Evolutionary conservation across 1,140 invertebrate species (phyloP), one percentile per base, ranked within the genome.

Genomic region (Cataglyphis hispanica): DNA sequence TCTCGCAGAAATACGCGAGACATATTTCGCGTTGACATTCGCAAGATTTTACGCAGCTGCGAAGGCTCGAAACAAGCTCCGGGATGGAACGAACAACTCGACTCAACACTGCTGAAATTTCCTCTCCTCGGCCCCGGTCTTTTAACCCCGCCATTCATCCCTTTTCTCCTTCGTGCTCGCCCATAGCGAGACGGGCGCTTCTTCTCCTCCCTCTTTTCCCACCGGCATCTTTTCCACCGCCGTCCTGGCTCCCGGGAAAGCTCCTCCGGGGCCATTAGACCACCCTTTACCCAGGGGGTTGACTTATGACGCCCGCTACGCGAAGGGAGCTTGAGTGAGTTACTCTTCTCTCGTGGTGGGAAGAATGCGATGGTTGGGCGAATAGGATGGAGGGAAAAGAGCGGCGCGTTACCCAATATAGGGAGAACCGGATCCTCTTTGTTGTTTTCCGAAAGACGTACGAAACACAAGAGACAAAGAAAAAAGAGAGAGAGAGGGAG

Each of bases 251-350:
- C 53, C 19, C 13, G 22, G 25, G 70, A 22, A 40, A n/a, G n/a
- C 67, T 76, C 88, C 88, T 80, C 86, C 63, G 76, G 72, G 86
- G 66, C 90, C 92, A 90, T 91, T 91, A 91, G 90, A 89, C 91
- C 90, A 87, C 72, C 87, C 89, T 86, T 81, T 81, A 58, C 84
- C 69, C 63, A 46, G 70, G 74, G 85, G 86, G 81, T 91, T 91
- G 90, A 92, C 91, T 92, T 92, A 92, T 89, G 90, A 91, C 84
- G 67, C 66, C 64, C 66, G 43, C 85, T 86, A 56, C 74, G 53
- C 72, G 43, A 0, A 83, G 37, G 72, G 84, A 89, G 84, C 85
- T 89, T 81, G 89, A 91, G 88, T 92, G 86, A 91, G 89, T 92
- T 91, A 92, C 91, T 86, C 85, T 84, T 53, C 50, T 77, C 31